Evolutionary conservation across 2,113 vertebrate species (phyloP), one percentile per base, ranked within the genome.

Genomic region (Gorsachius goisagi): DNA sequence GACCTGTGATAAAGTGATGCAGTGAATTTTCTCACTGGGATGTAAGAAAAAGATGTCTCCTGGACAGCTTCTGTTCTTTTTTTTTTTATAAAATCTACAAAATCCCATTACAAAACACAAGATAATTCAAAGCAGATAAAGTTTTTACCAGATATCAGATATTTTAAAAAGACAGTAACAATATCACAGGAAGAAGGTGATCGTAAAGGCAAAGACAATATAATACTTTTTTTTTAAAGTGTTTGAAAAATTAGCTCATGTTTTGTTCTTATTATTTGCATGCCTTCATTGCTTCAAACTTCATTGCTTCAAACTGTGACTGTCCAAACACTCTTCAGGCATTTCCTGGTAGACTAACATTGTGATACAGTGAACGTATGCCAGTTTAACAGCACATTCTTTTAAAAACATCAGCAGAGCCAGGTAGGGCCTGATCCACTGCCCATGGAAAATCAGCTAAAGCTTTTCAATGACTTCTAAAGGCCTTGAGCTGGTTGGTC

Each of bases 1-100:
- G 85, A 93, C 26, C 55, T 80, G 75, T 88, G 90, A 96, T 94
- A 94, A 97, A 95, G 85, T 52, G 82, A 92, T 75, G 93, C 52
- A 86, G 75, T 93, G 93, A 92, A 96, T 96, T 95, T 96, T 88
- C 83, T 87, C 58, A 45, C 56, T 87, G 73, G 68, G 24, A 81
- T 92, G 62, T 81, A 75, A 95, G 85, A 83, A 85, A 74, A 78
- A 63, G 64, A 89, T 78, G 53, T 72, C 49, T 88, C 22, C 53
- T 66, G 33, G 66, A 79, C 66, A 94, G 49, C 20, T 41, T 91
- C 44, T 49, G 5, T 9, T 91, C 7, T 74, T 27, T 22, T 24
- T 24, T 30, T 39, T 49, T 18, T 33, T 9, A 85, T 59, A 78
- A 80, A 64, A 69, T 95, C 62, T 86, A 49, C 39, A 66, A 81